phyloP scores from a whole-genome alignment of 2,888 invertebrate species.

The Gortyna flavago region DNA sequence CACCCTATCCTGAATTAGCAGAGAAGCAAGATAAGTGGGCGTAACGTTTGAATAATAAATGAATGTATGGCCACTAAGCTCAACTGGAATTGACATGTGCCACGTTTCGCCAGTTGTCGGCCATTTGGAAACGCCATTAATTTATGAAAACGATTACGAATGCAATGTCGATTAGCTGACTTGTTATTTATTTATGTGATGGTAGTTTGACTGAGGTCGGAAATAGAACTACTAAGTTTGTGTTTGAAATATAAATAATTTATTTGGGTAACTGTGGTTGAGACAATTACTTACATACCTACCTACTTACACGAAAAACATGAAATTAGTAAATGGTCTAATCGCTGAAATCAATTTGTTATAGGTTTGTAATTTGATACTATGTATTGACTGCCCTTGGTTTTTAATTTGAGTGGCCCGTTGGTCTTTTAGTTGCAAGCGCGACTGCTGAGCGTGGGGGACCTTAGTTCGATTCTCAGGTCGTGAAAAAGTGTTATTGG shows the following conservation, averaged over 20 bases:
- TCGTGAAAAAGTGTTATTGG: too few relatives aligned
- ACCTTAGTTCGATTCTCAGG: too few relatives aligned
- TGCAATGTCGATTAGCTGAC: slow-evolving; percentile 43
- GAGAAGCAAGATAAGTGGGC: slow-evolving; percentile 47
- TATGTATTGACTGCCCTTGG: neutral
- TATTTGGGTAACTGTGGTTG: neutral
- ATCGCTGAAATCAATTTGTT: neutral
- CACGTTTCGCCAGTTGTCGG: slow-evolving; percentile 31
- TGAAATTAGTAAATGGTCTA: neutral
- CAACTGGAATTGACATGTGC: slow-evolving; percentile 44
- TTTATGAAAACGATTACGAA: slow-evolving; percentile 43
- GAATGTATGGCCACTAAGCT: slow-evolving; percentile 48
- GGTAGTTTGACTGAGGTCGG: neutral
- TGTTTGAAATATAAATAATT: neutral
- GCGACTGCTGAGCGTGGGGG: too few relatives aligned
- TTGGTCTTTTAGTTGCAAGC: too few relatives aligned
- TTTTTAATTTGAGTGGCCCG: too few relatives aligned
- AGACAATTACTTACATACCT: too few relatives aligned
- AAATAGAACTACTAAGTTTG: neutral
- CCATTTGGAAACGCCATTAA: slow-evolving; percentile 51
- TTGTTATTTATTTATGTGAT: slow-evolving; percentile 11
- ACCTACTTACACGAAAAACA: neutral
- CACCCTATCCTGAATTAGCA: slow-evolving; percentile 53
- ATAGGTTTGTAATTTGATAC: neutral
- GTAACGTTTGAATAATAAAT: slow-evolving; percentile 59